Conservation (phyloP, 2,113 vertebrate genomes). For the Seriola dumerili region DNA sequence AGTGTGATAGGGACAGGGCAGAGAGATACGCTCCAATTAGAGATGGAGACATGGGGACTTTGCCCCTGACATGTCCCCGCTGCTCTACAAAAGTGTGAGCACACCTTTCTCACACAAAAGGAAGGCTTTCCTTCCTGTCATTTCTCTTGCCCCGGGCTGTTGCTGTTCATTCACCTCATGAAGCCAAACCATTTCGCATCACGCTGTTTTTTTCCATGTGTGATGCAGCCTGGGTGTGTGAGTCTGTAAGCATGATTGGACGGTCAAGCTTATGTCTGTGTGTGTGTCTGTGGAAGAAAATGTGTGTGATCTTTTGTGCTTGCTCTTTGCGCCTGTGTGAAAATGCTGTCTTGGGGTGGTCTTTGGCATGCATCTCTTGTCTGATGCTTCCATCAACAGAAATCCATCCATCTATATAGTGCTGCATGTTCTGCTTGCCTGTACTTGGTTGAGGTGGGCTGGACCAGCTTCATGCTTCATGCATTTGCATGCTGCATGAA, state of each 20-base stretch:
- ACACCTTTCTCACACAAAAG: constrained; percentile 57
- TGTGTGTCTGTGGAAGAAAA: constrained; percentile 21
- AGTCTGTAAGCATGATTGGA: constrained; percentile 33
- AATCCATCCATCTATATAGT: constrained; percentile 61
- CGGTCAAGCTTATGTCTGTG: constrained; percentile 44
- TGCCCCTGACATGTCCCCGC: constrained; percentile 71
- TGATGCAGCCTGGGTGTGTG: constrained; percentile 31
- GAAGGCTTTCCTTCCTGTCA: constrained; percentile 42
- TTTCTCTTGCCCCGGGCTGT: constrained; percentile 53
- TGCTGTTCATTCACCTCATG: constrained; percentile 64
- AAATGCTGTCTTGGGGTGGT: constrained; percentile 44
- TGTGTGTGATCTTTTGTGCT: constrained; percentile 23
- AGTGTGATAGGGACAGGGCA: constrained; percentile 67
- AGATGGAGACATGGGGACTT: constrained; percentile 72
- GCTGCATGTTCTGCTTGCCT: constrained; percentile 52
- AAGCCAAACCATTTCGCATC: constrained; percentile 68
- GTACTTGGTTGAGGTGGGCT: constrained; percentile 45
- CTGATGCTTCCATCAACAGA: constrained; percentile 58
- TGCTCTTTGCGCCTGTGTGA: constrained; percentile 38
- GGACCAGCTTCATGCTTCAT: constrained; percentile 62
- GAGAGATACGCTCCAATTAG: constrained; percentile 76
- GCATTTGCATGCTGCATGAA: constrained; percentile 79
- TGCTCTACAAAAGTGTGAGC: constrained; percentile 64
- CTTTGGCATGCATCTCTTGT: constrained; percentile 75
- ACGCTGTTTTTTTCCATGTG: constrained; percentile 59